Evolutionary conservation across 2,113 vertebrate genomes (phyloP).

Genomic region (Baryphthengus martii): DNA sequence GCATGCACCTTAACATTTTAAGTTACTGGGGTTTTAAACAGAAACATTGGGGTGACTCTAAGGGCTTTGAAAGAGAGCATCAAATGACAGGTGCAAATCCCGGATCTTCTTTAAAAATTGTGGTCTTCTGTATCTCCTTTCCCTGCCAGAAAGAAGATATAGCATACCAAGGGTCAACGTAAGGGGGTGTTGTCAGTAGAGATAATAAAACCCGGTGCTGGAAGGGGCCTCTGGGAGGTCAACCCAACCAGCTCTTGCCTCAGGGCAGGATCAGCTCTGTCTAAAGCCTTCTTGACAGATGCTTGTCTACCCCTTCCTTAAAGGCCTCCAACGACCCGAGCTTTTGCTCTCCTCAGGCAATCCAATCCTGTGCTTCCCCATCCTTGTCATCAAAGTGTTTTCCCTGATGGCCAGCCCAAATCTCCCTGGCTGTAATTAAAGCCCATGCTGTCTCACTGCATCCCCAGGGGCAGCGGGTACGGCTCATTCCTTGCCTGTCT

Average conservation of each 20-base stretch:
- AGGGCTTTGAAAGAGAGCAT: background rate
- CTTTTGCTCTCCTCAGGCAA: constrained; percentile 5
- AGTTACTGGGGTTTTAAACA: background rate
- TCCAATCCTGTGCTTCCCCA: background rate
- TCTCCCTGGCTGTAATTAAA: constrained; percentile 24
- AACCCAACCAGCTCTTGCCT: background rate
- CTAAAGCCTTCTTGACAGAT: constrained; percentile 21
- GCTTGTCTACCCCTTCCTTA: background rate
- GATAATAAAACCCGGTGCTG: background rate
- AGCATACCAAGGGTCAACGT: background rate
- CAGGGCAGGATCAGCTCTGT: constrained; percentile 40
- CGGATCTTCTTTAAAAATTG: background rate
- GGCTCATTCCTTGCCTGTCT: background rate
- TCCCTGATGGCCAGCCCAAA: background rate
- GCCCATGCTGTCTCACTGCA: background rate
- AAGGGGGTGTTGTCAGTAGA: background rate
- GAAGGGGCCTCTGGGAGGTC: constrained; percentile 6
- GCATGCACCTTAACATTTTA: background rate
- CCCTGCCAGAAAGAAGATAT: background rate
- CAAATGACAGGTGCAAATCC: background rate
- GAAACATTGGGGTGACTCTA: background rate
- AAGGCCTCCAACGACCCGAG: background rate
- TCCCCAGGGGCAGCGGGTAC: background rate
- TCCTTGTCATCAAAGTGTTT: background rate
- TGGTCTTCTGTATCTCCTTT: background rate